Percentiles rank a stretch among this genome's conserved stretches.
Evolutionary conservation across 2,113 vertebrate genomes (phyloP).

Genomic region (Dascyllus trimaculatus): DNA sequence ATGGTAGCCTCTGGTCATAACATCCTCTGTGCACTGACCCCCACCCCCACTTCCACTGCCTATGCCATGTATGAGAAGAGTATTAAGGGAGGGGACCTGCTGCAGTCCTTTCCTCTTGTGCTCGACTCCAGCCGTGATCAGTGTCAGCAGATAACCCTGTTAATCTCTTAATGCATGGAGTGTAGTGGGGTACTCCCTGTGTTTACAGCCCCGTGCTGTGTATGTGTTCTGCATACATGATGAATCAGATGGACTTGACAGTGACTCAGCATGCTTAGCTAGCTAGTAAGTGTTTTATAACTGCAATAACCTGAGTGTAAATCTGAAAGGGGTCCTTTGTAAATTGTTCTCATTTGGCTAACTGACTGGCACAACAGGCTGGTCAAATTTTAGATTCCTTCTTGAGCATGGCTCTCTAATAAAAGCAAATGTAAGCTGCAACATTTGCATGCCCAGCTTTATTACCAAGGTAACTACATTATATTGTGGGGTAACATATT

Average conservation of each 20-base stretch:
- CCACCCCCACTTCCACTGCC: background rate
- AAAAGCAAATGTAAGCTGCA: background rate
- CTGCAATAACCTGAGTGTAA: conserved; percentile 20
- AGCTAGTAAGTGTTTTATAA: conserved; percentile 15
- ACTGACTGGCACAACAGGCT: background rate
- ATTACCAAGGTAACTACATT: too few relatives aligned
- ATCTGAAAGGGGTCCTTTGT: background rate
- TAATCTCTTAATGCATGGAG: conserved; percentile 82
- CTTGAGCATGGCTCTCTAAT: background rate
- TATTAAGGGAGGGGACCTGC: conserved; percentile 62
- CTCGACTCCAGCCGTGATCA: conserved; percentile 61
- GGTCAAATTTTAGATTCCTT: background rate
- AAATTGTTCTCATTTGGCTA: background rate
- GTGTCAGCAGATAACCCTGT: conserved; percentile 66
- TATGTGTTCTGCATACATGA: conserved; percentile 38
- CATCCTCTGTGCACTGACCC: conserved; percentile 38
- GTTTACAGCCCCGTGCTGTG: conserved; percentile 41
- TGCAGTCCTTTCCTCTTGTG: conserved; percentile 49
- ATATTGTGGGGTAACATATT: too few relatives aligned
- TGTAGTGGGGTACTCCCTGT: conserved; percentile 35
- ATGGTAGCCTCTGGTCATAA: conserved; percentile 38
- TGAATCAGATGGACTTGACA: conserved; percentile 27
- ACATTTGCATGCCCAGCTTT: background rate
- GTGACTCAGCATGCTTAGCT: conserved; percentile 41
- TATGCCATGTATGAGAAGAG: conserved; percentile 36